Percentiles rank a stretch among this genome's conserved stretches.
Conservation (phyloP, 2,888 invertebrate species). For the Philhelius pedissequus region DNA sequence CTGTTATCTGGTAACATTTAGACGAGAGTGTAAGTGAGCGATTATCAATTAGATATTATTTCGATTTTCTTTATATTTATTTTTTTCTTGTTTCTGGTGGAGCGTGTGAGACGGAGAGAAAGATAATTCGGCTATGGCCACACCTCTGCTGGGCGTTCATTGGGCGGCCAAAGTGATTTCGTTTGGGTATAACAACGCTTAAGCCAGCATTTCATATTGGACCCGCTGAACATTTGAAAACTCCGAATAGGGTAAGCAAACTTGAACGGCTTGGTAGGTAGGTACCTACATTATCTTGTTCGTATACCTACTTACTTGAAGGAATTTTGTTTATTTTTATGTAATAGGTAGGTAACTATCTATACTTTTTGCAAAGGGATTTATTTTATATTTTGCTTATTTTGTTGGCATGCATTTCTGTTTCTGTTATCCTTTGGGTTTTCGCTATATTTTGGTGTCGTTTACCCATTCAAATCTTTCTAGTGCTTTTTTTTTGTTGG, state of each 20-base stretch:
- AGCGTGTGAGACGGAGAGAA: slow-evolving; percentile 68
- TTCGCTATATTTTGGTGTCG: slow-evolving; percentile 3
- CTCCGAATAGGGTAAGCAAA: background rate
- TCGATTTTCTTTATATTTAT: slow-evolving; percentile 46
- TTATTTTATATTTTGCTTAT: slow-evolving; percentile 42
- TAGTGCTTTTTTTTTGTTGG: background rate
- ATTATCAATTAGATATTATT: slow-evolving; percentile 66
- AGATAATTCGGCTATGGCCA: slow-evolving; percentile 68
- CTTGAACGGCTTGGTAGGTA: slow-evolving; percentile 45
- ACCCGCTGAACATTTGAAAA: slow-evolving; percentile 33
- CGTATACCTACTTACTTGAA: no score
- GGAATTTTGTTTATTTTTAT: slow-evolving; percentile 3
- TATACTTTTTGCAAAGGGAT: slow-evolving; percentile 47
- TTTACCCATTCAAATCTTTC: slow-evolving; percentile 29
- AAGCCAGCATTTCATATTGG: slow-evolving; percentile 50
- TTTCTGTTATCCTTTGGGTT: slow-evolving; percentile 55
- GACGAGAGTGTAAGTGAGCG: slow-evolving; percentile 61
- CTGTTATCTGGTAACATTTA: background rate
- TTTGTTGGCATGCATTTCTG: slow-evolving; percentile 17
- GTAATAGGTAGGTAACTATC: background rate
- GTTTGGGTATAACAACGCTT: slow-evolving; percentile 41
- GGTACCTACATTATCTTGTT: no score
- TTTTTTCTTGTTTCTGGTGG: slow-evolving; percentile 16
- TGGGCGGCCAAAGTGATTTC: slow-evolving; percentile 68
- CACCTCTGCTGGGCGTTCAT: slow-evolving; percentile 71